These are phyloP conservation scores for Petrolisthes manimaculis DNA, from an alignment of 2,888 invertebrate species.

Conservation along the genomic window DNA sequence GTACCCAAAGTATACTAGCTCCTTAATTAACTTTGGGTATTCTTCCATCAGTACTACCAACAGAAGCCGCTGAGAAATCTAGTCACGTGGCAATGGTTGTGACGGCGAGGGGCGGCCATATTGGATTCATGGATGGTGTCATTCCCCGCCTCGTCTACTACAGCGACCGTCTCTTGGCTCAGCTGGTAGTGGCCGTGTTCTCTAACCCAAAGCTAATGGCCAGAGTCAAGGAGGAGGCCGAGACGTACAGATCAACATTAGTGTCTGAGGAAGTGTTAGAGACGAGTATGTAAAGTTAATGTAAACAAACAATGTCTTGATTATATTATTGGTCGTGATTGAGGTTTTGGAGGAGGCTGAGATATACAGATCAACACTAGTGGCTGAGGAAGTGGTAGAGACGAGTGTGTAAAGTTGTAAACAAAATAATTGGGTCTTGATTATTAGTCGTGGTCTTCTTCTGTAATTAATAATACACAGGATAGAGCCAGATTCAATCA, in stretches of 20 bases:
- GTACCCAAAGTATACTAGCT: too few relatives aligned
- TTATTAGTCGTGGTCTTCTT: constrained; percentile 21
- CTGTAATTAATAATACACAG: constrained; percentile 24
- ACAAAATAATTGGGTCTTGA: too few relatives aligned
- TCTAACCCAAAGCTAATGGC: constrained; percentile 21
- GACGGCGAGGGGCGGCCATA: constrained; percentile 84
- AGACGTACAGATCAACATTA: neutral
- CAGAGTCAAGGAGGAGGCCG: constrained; percentile 32
- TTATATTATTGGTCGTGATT: constrained; percentile 24
- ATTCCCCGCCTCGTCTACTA: constrained; percentile 48
- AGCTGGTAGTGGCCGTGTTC: constrained; percentile 41
- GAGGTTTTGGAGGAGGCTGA: constrained; percentile 36
- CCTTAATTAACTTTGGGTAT: neutral
- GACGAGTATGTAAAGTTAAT: neutral
- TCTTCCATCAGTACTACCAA: constrained; percentile 75
- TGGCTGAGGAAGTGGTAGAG: neutral
- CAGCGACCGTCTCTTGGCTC: constrained; percentile 57
- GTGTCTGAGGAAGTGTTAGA: neutral
- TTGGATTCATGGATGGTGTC: constrained; percentile 83
- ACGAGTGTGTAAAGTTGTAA: too few relatives aligned
- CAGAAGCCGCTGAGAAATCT: constrained; percentile 76
- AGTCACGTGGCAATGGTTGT: constrained; percentile 79
- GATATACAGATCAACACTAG: neutral
- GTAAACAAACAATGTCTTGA: neutral
- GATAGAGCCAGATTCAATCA: constrained; percentile 8